Percentiles rank a stretch among this genome's conserved stretches.
These are phyloP conservation scores for Geodia barretti DNA, from an alignment of 37 sponge, comb jelly and placozoan species.

Conservation along the genomic window DNA sequence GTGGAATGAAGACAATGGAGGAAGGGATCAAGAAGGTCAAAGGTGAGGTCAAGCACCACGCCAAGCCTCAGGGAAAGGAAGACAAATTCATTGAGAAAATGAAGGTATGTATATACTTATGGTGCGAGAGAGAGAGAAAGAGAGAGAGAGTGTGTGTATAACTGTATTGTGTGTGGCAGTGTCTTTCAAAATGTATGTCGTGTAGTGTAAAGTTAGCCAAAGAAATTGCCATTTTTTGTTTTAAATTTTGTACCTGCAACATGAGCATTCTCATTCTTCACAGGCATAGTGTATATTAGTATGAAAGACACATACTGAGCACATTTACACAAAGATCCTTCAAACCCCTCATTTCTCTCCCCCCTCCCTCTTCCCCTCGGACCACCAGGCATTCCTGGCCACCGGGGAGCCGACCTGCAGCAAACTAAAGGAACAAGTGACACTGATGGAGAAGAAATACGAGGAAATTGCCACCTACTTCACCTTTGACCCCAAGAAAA, in stretches of 20 bases:
- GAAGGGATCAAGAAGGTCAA: slow-evolving; percentile 52
- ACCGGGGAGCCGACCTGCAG: slow-evolving; percentile 55
- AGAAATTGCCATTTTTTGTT: too few relatives aligned
- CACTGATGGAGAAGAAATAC: slow-evolving; percentile 80
- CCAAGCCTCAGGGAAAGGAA: slow-evolving; percentile 47
- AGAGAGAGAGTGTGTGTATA: slow-evolving; percentile 45
- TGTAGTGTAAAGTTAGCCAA: too few relatives aligned
- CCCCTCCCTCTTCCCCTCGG: not conserved
- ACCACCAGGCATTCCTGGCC: slow-evolving; percentile 60
- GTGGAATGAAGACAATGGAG: slow-evolving; percentile 68
- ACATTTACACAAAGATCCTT: too few relatives aligned
- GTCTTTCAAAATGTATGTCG: not conserved
- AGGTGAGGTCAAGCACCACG: slow-evolving; percentile 57
- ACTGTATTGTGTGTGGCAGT: slow-evolving; percentile 19
- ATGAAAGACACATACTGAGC: too few relatives aligned
- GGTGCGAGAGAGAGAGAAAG: too few relatives aligned
- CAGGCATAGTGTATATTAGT: too few relatives aligned
- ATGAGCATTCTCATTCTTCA: too few relatives aligned
- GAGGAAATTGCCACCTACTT: slow-evolving; percentile 61
- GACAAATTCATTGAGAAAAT: slow-evolving; percentile 72
- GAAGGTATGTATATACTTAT: slow-evolving; percentile 35
- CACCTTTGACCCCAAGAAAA: slow-evolving; percentile 85
- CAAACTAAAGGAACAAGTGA: slow-evolving; percentile 54
- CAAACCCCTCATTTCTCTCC: not conserved
- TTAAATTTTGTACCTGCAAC: too few relatives aligned